Base-by-base conservation (phyloP, 2,888 invertebrate species). In the Autographa pulchrina region DNA sequence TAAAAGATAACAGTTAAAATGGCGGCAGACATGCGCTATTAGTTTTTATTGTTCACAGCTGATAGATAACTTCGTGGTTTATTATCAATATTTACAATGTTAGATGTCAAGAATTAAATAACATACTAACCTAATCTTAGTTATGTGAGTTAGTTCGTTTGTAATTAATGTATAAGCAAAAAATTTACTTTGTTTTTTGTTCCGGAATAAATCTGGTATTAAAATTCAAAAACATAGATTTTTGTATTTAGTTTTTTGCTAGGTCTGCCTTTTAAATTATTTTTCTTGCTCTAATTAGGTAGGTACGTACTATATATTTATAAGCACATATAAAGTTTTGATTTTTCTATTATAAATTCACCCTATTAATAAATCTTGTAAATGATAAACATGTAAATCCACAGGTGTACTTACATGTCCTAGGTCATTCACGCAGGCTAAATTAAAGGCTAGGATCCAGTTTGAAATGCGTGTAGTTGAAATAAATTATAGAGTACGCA, bases 401-500 rank as follows among this genome's bases (percentile, higher is more conserved):
- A 58, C 31, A 59, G 31, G 41, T 59, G 64, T 41, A 25, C 32
- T 48, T 48, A 59, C 43, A 48, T 63, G 69, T 63, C 11, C 38
- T 48, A 32, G 16, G 32, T 66, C 66, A 60, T 60, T 43, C 60
- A 60, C 52, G 20, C 60, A 60, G 35, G 14, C 61, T 56, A 73
- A 74, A 82, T 75, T 78, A 72, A 62, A 77, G 70, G 62, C 70
- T 66, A 56, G 18, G 18, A 48, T 6, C 35, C 38, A 56, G 32
- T 65, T 62, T 69, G 35, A 58, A 68, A 68, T 41, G 59, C 43
- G 65, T 74, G 64, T 60, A 38, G 63, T 65, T 38, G 13, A 65
- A 71, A 65, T 70, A 88, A 88, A 88, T 89, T 86, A 88, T 73
- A 88, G 81, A 67, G 75, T 73, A 70, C 48, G 66, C 62, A 88